Evolutionary conservation across 2,888 invertebrate species (phyloP), one percentile per base, ranked within the genome.

Genomic region (Himalopsyche anomala): DNA sequence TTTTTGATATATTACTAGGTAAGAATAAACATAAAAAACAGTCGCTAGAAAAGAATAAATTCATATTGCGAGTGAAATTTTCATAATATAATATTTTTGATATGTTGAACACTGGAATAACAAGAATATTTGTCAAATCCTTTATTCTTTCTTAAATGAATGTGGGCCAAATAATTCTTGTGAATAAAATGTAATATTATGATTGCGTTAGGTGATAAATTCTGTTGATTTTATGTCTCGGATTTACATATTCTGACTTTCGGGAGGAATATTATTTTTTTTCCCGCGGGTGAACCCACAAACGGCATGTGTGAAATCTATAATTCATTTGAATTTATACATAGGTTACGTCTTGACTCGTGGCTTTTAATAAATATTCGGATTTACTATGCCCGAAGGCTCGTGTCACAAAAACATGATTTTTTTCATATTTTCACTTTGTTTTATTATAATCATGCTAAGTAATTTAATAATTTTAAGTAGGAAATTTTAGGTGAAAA

Each of bases 251-350:
- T 86, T 84, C 80, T 45, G 40, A 74, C 81, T 80, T 81, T 54
- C 54, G 80, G 80, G 80, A 51, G 83, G 83, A 55, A 80, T 45
- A 51, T 81, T 84, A 88, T 88, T 83, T 86, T 87, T 56, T 85
- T 85, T 85, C 62, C 45, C 86, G 84, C 87, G 82, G 85, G 81
- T 80, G 82, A 83, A 82, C 81, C 82, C 80, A 83, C 84, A 86
- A 84, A 87, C 83, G 88, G 85, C 87, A 88, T 88, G 88, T 88
- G 88, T 88, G 88, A 88, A 88, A 88, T 88, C 87, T 88, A 88
- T 88, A 88, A 88, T 88, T 88, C 88, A 88, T 87, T 84, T 54
- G 83, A 88, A 86, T 86, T 83, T 86, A 86, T 86, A 82, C 84
- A 69, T 80, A 84, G 85, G 86, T 83, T 86, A 84, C 86, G 85